Evolutionary conservation across 2,888 invertebrate species (phyloP).

Genomic region (Piscicola geometra): DNA sequence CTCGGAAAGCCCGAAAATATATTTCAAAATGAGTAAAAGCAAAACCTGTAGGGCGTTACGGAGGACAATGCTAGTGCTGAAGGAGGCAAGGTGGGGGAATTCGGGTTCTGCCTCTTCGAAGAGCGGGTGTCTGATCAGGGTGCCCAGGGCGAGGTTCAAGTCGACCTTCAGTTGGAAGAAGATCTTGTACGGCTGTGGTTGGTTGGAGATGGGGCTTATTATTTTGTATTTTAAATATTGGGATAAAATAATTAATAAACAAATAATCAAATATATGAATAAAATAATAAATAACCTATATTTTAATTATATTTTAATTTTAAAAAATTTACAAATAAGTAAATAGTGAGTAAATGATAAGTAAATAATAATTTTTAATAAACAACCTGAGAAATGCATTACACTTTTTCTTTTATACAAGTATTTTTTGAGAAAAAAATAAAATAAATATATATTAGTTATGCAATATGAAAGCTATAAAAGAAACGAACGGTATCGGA

Average conservation of each 20-base stretch:
- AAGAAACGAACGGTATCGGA: too few species aligned
- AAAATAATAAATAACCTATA: too few species aligned
- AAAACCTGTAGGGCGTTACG: slow-evolving; percentile 55
- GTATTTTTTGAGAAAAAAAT: too few species aligned
- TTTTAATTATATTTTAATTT: background rate
- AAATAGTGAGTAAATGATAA: background rate
- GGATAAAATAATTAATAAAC: background rate
- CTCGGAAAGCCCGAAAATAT: too few species aligned
- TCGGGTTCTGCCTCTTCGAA: slow-evolving; percentile 96
- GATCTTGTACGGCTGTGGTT: slow-evolving; percentile 48
- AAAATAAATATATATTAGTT: too few species aligned
- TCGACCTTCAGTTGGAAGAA: slow-evolving; percentile 71
- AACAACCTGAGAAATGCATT: too few species aligned
- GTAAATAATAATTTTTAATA: background rate
- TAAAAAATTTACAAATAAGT: background rate
- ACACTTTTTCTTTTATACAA: too few species aligned
- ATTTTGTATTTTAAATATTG: background rate
- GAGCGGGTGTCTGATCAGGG: slow-evolving; percentile 81
- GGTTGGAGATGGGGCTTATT: too few species aligned
- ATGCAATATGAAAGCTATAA: too few species aligned
- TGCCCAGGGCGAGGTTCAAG: slow-evolving; percentile 88
- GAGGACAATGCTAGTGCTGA: slow-evolving; percentile 83
- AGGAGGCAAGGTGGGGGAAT: slow-evolving; percentile 95
- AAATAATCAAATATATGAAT: too few species aligned
- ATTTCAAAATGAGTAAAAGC: too few species aligned